phyloP scores from a whole-genome alignment of 2,113 vertebrate species.

The Shinisaurus crocodilurus region DNA sequence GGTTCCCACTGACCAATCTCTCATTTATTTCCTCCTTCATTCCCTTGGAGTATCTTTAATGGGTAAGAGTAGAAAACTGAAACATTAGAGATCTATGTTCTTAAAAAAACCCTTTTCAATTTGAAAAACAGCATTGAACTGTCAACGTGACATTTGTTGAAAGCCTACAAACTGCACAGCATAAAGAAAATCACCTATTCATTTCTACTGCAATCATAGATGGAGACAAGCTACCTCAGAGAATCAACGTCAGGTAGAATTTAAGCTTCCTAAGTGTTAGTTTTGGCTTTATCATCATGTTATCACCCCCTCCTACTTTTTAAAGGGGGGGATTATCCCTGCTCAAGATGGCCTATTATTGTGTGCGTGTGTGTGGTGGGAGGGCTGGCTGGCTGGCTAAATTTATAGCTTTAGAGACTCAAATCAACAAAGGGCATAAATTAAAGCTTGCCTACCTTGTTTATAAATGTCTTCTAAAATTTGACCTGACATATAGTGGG shows the following conservation, averaged over 20 bases:
- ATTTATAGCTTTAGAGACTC: neutral
- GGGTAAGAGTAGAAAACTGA: neutral
- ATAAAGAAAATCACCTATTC: neutral
- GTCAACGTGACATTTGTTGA: constrained; percentile 3
- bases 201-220: neutral
- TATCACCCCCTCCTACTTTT: neutral
- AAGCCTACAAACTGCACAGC: constrained; percentile 8
- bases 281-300: neutral
- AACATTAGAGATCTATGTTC: neutral
- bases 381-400: too few relatives aligned
- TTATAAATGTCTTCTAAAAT: neutral
- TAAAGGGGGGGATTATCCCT: too few relatives aligned
- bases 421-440: neutral
- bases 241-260: neutral
- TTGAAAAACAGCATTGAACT: constrained; percentile 19
- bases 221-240: fast-evolving
- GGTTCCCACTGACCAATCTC: constrained; percentile 34
- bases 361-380: too few relatives aligned
- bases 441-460: neutral
- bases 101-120: neutral
- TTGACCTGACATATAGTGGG: too few relatives aligned
- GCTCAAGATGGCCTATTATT: too few relatives aligned
- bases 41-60: constrained; percentile 7
- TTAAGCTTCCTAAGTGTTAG: neutral
- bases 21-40: constrained; percentile 37